Conservation (phyloP, 2,113 vertebrate species). For the Carlito syrichta region DNA sequence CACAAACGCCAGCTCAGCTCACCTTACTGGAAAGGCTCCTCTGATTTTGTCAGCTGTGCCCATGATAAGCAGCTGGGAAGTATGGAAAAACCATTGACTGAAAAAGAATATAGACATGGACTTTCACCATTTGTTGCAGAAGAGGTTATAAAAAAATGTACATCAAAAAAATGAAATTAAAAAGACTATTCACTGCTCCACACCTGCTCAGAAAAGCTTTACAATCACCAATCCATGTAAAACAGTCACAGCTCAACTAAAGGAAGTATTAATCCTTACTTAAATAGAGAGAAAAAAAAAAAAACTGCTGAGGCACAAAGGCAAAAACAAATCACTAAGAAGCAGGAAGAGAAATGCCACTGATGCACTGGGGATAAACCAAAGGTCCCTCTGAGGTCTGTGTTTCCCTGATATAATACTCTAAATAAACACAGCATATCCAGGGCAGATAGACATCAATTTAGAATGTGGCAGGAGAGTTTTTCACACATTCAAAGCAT, state of each 20-base stretch:
- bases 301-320: not conserved
- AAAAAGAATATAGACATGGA: constrained; percentile 57
- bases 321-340: constrained; percentile 46
- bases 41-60: constrained; percentile 86
- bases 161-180: constrained; percentile 38
- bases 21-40: constrained; percentile 81
- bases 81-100: constrained; percentile 72
- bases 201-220: constrained; percentile 51
- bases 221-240: constrained; percentile 37
- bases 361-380: not conserved
- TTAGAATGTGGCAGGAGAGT: constrained; percentile 12
- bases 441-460: not conserved
- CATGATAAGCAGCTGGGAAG: constrained; percentile 80
- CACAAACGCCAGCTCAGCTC: constrained; percentile 76
- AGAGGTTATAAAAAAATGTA: constrained; percentile 59
- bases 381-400: constrained; percentile 24
- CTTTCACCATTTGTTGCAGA: constrained; percentile 61
- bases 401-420: not conserved
- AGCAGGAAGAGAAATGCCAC: not conserved
- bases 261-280: constrained; percentile 52
- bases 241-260: constrained; percentile 30
- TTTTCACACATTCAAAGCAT: constrained; percentile 47
- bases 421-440: constrained; percentile 29
- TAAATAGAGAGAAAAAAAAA: not conserved
- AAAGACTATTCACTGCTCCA: not conserved